Base-by-base conservation (phyloP, 2,113 vertebrate genomes). In the Prionailurus viverrinus region DNA sequence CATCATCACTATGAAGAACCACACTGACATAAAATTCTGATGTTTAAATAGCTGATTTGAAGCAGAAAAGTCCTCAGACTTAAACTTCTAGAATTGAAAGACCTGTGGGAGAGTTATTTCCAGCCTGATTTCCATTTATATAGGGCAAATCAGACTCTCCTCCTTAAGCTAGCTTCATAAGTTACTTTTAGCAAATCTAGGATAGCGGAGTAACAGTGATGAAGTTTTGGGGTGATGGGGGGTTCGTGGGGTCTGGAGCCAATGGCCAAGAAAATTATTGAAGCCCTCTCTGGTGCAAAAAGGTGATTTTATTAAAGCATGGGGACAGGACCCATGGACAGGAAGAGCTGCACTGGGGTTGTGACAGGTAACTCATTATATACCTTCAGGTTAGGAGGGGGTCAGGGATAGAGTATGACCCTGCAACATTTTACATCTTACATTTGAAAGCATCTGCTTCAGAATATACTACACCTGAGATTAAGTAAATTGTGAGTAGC, bases 361-460 rank as follows among this genome's bases (percentile, higher is more conserved):
- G 53, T 53, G 53, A 53, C 53, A 53, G 14, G 53, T 53, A 53
- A 53, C 53, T 53, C 53, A 53, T 53, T 53, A 53, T 53, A 53
- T 53, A 53, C 53, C 15, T 14, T 53, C 53, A 53, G 14, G 53
- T 53, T 53, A 14, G 53, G 53, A 53, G 53, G 53, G 53, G 13
- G 14, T 53, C 53, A 53, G 53, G 4, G 53, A 53, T 53, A 53
- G 53, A 16, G 53, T 53, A 53, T 15, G 53, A 41, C 39, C 39
- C 39, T 41, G 39, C 39, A 41, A 41, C 39, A 41, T 41, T 41
- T 41, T 41, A 41, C 39, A 41, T 41, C 83, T 95, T 88, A 63
- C 12, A 95, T 71, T n/a, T 69, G 69, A 89, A 93, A 90, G 31
- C 41, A 66, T 81, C 53, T 92, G 45, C 55, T 90, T 80, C 45